These are phyloP conservation scores for Arremon brunneinucha DNA, from an alignment of 2,797 vertebrate species.

Conservation along the genomic window DNA sequence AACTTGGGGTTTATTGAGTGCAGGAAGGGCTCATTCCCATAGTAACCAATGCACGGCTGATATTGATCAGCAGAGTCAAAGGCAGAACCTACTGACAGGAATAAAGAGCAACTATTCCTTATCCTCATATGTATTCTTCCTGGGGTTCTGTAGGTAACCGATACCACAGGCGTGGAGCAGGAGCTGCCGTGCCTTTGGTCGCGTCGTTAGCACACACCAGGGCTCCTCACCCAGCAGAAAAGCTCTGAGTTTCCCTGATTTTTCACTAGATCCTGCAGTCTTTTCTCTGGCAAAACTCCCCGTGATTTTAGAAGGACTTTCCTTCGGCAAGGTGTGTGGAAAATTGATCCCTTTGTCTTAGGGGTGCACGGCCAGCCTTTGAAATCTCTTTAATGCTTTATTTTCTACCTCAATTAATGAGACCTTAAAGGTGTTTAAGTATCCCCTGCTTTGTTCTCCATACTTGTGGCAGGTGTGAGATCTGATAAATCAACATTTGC, in stretches of 20 bases:
- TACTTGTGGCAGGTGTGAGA: neutral
- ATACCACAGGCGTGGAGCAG: conserved; percentile 61
- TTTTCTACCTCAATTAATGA: neutral
- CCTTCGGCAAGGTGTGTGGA: neutral
- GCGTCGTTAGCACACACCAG: conserved; percentile 40
- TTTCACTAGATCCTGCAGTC: neutral
- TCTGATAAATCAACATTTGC: conserved; percentile 55
- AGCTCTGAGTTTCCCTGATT: neutral
- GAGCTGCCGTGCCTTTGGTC: conserved; percentile 18
- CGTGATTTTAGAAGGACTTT: neutral
- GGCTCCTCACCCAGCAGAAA: conserved; percentile 41
- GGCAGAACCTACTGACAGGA: conserved; percentile 74
- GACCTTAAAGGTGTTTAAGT: neutral
- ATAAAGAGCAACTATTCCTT: conserved; percentile 73
- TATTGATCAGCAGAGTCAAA: conserved; percentile 80
- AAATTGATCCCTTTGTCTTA: neutral
- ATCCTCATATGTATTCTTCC: conserved; percentile 69
- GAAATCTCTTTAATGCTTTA: neutral
- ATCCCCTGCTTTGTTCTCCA: neutral
- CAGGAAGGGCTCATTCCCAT: conserved; percentile 73
- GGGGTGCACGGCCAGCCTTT: neutral
- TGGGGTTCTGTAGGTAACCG: conserved; percentile 70
- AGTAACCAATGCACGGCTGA: conserved; percentile 75
- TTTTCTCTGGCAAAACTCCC: neutral
- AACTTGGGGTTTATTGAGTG: conserved; percentile 79